Base-by-base conservation (phyloP, 2,797 vertebrate species). In the Anguilla megastoma region DNA sequence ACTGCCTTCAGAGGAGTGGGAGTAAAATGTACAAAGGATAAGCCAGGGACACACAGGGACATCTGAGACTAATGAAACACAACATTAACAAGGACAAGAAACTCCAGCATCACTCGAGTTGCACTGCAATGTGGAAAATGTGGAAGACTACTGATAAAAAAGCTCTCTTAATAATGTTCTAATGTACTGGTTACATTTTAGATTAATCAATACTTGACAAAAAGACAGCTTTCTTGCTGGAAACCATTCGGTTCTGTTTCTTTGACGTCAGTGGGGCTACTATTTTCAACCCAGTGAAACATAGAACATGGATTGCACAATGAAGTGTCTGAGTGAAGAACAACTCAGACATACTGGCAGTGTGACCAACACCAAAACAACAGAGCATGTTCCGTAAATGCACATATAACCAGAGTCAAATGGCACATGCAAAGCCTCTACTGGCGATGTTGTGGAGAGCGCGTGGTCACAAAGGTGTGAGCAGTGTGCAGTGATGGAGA, bases 381-480 rank as follows among this genome's bases (percentile, higher is more conserved):
- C 84, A 87, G 88, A 88, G 88, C 92, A 92, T 89, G 90, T 91
- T 86, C 86, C 89, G 87, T 88, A 88, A 50, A 80, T 89, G 71
- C 66, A 90, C 80, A 89, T 85, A 89, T 86, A 86, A 84, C 58
- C 80, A 85, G 90, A 85, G 89, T 87, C 88, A 88, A 89, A 92
- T 90, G 90, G 88, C 88, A 89, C 93, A 91, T 93, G 93, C 93
- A 91, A 91, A 91, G 89, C 89, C 89, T 90, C 89, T 69, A 88
- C 85, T 91, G 87, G 85, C 85, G 74, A 85, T 82, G 90, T 79
- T 86, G 88, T 86, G 86, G 84, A 89, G 82, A 88, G 88, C 58
- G 76, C 86, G 74, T 88, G 88, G 89, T 90, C 66, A 86, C 88
- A 90, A 86, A 86, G 88, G 88, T 30, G 76, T 87, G 87, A 87